Conservation (phyloP, 2,113 vertebrate species). For the Callopanchax toddi region DNA sequence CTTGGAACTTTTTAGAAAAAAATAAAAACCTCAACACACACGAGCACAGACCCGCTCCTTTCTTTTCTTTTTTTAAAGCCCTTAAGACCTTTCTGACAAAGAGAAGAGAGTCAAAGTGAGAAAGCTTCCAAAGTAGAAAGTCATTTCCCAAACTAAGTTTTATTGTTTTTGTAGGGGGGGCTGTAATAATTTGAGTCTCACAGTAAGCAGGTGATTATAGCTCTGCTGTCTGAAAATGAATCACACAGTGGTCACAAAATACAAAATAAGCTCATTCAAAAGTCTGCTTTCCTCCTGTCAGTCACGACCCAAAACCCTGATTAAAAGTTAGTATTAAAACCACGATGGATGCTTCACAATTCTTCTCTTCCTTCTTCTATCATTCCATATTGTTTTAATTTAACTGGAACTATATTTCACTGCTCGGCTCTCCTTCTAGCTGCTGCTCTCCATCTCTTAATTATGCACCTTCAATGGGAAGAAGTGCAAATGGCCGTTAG, state of each 20-base stretch:
- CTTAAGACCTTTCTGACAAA: slow-evolving; percentile 49
- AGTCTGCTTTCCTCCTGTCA: neutral
- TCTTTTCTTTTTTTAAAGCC: slow-evolving; percentile 46
- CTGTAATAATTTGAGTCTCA: neutral
- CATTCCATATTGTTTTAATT: neutral
- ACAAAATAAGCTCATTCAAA: no score
- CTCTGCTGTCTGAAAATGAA: neutral
- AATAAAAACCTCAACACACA: slow-evolving; percentile 11
- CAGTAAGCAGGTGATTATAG: neutral
- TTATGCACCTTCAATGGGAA: slow-evolving; percentile 36
- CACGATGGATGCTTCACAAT: neutral
- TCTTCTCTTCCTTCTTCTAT: neutral
- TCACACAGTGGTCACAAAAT: no score
- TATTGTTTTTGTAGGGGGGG: slow-evolving; percentile 5
- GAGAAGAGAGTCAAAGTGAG: slow-evolving; percentile 30
- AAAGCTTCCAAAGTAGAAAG: slow-evolving; percentile 44
- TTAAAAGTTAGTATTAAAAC: neutral
- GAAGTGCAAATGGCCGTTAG: slow-evolving; percentile 59
- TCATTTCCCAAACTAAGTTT: slow-evolving; percentile 16
- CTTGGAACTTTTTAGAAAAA: slow-evolving; percentile 33
- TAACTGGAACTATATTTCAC: neutral
- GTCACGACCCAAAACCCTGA: neutral
- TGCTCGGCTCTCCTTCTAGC: neutral
- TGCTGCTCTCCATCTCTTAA: slow-evolving; percentile 25
- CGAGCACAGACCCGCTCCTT: slow-evolving; percentile 18